Percentiles rank a stretch among this genome's conserved stretches.
Evolutionary conservation across 30 jellyfish, hydroid and myxozoan genomes (phyloP).

Genomic region (Chironex yamaguchii): DNA sequence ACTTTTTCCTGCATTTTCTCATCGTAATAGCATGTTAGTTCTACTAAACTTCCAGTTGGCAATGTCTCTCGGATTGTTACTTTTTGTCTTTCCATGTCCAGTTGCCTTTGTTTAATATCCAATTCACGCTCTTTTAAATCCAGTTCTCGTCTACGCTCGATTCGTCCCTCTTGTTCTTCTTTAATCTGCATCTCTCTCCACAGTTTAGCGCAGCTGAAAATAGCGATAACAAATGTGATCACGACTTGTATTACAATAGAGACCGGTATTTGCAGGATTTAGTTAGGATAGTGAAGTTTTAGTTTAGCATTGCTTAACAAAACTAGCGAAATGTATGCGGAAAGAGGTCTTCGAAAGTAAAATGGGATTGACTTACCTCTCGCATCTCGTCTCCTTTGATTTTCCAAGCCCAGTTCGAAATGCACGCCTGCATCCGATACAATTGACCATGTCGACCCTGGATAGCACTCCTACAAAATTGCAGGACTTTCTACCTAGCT

Average conservation of each 20-base stretch:
- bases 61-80: slow-evolving; percentile 88
- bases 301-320: background rate
- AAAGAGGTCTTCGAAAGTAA: too few species aligned
- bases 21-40: slow-evolving; percentile 93
- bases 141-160: slow-evolving; percentile 67
- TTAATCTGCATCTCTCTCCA: slow-evolving; percentile 86
- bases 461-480: too few species aligned
- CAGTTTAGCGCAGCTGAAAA: slow-evolving; percentile 86
- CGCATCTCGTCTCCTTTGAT: slow-evolving; percentile 90
- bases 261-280: too few species aligned
- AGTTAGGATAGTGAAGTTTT: too few species aligned
- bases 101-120: slow-evolving; percentile 74
- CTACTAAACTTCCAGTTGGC: slow-evolving; percentile 82
- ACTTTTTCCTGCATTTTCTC: slow-evolving; percentile 91
- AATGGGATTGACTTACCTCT: slow-evolving; percentile 60
- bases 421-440: slow-evolving; percentile 85
- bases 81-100: slow-evolving; percentile 93
- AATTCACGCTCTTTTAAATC: slow-evolving; percentile 84
- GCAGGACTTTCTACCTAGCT: too few species aligned
- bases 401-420: slow-evolving; percentile 86
- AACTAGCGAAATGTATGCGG: background rate
- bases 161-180: slow-evolving; percentile 81
- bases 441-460: slow-evolving; percentile 98
- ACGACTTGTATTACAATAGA: too few species aligned
- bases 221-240: too few species aligned